Evolutionary conservation across 2,888 invertebrate genomes (phyloP).

Genomic region (Leptinotarsa haldemani): DNA sequence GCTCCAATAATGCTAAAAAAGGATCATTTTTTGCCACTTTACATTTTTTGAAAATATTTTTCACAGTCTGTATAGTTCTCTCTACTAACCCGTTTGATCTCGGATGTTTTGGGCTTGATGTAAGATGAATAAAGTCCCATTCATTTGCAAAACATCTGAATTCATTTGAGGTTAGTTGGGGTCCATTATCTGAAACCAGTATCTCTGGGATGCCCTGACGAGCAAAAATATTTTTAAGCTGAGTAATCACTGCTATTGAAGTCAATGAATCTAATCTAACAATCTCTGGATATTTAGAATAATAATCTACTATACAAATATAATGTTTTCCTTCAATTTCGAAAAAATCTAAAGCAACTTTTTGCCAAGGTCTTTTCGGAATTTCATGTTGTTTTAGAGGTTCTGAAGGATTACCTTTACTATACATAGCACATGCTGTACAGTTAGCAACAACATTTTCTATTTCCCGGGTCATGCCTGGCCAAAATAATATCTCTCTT

Average conservation of each 20-base stretch:
- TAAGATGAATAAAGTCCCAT: slow-evolving; percentile 39
- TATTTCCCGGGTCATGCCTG: background rate
- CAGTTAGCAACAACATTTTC: background rate
- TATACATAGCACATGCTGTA: background rate
- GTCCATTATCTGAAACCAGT: slow-evolving; percentile 43
- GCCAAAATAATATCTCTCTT: background rate
- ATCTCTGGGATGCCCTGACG: slow-evolving; percentile 41
- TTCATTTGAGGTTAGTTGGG: slow-evolving; percentile 41
- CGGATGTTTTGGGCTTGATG: slow-evolving; percentile 4
- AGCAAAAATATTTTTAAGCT: slow-evolving; percentile 38
- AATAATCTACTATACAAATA: slow-evolving; percentile 36
- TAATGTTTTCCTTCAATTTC: slow-evolving; percentile 30
- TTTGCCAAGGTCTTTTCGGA: too few species aligned
- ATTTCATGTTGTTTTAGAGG: too few species aligned
- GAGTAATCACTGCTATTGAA: slow-evolving; percentile 27
- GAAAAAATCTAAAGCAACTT: background rate
- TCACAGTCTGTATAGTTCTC: background rate
- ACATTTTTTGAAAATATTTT: background rate
- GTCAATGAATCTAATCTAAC: slow-evolving; percentile 25
- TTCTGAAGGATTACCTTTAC: too few species aligned
- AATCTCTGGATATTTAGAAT: slow-evolving; percentile 39
- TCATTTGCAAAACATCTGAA: slow-evolving; percentile 39
- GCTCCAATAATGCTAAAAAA: background rate
- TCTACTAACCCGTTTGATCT: background rate
- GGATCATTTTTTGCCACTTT: background rate